Evolutionary conservation across 2,888 invertebrate genomes (phyloP).

Genomic region (Andrena haemorrhoa): DNA sequence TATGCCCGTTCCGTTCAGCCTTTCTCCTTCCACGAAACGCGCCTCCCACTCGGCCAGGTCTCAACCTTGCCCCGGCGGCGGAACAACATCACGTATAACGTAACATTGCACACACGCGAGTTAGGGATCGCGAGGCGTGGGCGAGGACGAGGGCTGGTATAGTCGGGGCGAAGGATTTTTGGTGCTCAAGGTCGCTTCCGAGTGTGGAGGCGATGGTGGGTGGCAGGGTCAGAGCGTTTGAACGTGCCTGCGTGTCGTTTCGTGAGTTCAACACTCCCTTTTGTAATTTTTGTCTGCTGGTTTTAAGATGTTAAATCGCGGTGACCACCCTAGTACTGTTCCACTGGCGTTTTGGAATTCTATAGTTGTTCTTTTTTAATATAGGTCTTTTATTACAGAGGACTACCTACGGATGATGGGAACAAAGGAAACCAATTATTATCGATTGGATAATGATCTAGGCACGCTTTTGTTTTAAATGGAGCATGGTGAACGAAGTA

Average conservation of each 20-base stretch:
- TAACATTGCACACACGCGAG: conserved; percentile 48
- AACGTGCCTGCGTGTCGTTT: too few species aligned
- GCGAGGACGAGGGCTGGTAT: conserved; percentile 25
- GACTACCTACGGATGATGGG: not conserved
- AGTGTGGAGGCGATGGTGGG: not conserved
- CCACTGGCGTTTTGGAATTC: not conserved
- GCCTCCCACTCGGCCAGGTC: conserved; percentile 1
- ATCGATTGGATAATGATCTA: conserved; percentile 13
- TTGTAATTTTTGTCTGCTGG: too few species aligned
- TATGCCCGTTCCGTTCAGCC: conserved; percentile 17
- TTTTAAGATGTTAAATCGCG: too few species aligned
- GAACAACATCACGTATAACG: conserved; percentile 49
- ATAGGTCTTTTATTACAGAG: too few species aligned
- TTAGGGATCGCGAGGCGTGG: conserved; percentile 25
- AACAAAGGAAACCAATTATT: conserved; percentile 1
- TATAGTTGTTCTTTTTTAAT: not conserved
- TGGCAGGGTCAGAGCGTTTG: not conserved
- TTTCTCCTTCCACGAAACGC: conserved; percentile 33
- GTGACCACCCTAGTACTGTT: not conserved
- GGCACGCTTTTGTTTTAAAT: not conserved
- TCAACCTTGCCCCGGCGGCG: conserved; percentile 5
- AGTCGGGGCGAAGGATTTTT: not conserved
- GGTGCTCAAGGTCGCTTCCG: not conserved
- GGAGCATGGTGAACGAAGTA: conserved; percentile 2
- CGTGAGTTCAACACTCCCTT: too few species aligned